Evolutionary conservation across 1,140 invertebrate genomes (phyloP).

Genomic region (Antheraea pernyi): DNA sequence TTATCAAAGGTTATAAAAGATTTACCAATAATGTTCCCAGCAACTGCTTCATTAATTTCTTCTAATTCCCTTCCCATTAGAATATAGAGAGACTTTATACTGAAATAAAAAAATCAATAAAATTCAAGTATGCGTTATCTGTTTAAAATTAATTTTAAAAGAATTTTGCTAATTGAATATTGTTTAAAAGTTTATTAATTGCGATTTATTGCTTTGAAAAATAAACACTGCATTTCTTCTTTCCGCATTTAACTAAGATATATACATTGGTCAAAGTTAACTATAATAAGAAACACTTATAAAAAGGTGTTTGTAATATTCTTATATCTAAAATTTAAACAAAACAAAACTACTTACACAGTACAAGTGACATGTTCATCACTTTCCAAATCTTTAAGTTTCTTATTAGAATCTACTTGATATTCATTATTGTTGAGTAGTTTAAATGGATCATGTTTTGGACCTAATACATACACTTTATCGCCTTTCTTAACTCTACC

Average conservation of each 20-base stretch:
- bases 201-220: no score
- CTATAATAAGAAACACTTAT: no score
- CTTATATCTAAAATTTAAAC: no score
- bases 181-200: no score
- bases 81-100: slow-evolving; percentile 86
- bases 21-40: slow-evolving; percentile 92
- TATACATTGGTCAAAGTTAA: no score
- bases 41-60: slow-evolving; percentile 87
- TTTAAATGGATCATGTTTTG: slow-evolving; percentile 92
- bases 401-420: slow-evolving; percentile 77
- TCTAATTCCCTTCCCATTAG: slow-evolving; percentile 97
- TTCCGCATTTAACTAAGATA: no score
- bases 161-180: no score
- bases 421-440: slow-evolving; percentile 70
- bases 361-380: slow-evolving; percentile 79
- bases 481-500: slow-evolving; percentile 90
- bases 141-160: no score
- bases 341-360: slow-evolving; percentile 58
- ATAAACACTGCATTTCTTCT: no score
- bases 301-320: no score
- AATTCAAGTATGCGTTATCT: no score
- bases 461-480: slow-evolving; percentile 91
- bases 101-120: slow-evolving; percentile 33
- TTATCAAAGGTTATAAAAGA: no score
- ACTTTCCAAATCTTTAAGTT: slow-evolving; percentile 84